Base-by-base conservation (phyloP, 2,888 invertebrate genomes). In the Liodrosophila aerea region DNA sequence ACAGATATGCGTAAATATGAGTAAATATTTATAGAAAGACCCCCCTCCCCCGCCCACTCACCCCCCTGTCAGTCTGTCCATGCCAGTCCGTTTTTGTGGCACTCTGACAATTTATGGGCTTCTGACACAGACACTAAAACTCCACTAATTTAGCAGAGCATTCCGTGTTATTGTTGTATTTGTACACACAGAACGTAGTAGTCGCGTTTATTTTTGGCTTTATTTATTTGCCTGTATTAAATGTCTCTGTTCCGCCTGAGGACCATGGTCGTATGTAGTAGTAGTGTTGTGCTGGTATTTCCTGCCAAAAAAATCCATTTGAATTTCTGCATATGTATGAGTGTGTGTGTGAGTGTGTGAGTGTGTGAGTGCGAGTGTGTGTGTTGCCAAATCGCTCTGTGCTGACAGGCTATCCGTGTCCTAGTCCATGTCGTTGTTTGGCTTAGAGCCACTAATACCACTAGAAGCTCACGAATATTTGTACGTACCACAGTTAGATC, bases 171-270 rank as follows among this genome's bases (percentile, higher is more conserved):
- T 60, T 72, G 51, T 59, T 47, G 57, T 52, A 59, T 64, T 57
- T 68, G 72, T 70, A 66, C 49, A 62, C 72, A 63, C 41, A 51
- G 30, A 64, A 22, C 22, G 22, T 22, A 22, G 15, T 40, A 34
- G 36, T 11, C 47, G 51, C 76, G 56, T 64, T 76, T 74, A 68
- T 74, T 76, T 74, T 73, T 53, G 54, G 65, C 65, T 60, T 61
- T 82, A 82, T 77, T 77, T 80, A 85, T 80, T 80, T 85, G 76
- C 54, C 63, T 73, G 73, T 80, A 78, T 78, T 85, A 76, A 85
- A 82, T 76, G 74, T 69, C 53, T 59, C 31, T 66, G 66, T 72
- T 58, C 36, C 44, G 52, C 16, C 34, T 3, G 29, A 12, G 3
- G 4, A 4, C 16, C n/a, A 0, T 5, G 2, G 22, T 22, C 5